These are phyloP conservation scores for Betta splendens DNA, from an alignment of 2,797 vertebrate species.

Conservation along the genomic window DNA sequence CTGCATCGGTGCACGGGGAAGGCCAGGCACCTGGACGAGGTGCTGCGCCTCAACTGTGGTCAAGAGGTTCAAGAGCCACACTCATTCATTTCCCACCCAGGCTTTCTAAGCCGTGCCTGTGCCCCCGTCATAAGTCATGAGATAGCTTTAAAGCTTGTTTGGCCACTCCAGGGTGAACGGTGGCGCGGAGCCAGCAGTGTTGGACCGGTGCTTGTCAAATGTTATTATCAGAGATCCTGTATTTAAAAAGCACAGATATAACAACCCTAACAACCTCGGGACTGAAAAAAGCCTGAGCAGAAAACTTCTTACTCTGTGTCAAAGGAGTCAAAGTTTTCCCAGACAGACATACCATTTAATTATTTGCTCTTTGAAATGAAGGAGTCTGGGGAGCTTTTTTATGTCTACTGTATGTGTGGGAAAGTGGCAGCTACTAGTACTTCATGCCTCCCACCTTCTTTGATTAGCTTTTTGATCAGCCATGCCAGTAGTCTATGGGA, in stretches of 20 bases:
- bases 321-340: slow-evolving; percentile 40
- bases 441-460: slow-evolving; percentile 58
- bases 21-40: slow-evolving; percentile 20
- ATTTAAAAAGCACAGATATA: neutral
- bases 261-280: neutral
- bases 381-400: slow-evolving; percentile 34
- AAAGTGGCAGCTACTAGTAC: slow-evolving; percentile 60
- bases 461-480: slow-evolving; percentile 80
- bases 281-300: slow-evolving; percentile 20
- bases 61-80: slow-evolving; percentile 8
- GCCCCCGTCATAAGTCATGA: slow-evolving; percentile 7
- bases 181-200: neutral
- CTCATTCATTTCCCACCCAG: slow-evolving; percentile 35
- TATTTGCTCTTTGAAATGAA: slow-evolving; percentile 56
- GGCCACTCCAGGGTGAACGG: slow-evolving; percentile 4
- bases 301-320: slow-evolving; percentile 16
- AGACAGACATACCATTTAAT: slow-evolving; percentile 54
- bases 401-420: slow-evolving; percentile 32
- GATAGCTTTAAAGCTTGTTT: slow-evolving; percentile 14
- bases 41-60: slow-evolving; percentile 28
- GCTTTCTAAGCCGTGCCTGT: slow-evolving; percentile 35
- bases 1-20: slow-evolving; percentile 27
- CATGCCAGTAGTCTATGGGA: slow-evolving; percentile 67
- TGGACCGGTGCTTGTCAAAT: neutral
- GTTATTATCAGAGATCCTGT: neutral